Evolutionary conservation across 2,797 vertebrate genomes (phyloP), one percentile per base, ranked within the genome.

Genomic region (Argya squamiceps): DNA sequence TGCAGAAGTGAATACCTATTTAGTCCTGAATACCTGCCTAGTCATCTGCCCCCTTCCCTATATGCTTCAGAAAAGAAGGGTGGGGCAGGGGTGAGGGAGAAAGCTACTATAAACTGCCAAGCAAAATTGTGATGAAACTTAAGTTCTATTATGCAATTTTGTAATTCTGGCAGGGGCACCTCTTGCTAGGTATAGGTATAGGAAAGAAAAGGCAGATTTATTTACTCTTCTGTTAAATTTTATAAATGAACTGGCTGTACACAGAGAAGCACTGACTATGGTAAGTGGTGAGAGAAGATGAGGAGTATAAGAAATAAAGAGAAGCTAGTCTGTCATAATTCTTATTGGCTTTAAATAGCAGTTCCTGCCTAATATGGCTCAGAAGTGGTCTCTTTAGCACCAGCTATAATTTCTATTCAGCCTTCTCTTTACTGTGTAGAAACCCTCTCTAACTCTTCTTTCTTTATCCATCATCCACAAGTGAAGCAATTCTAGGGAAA

Each of bases 71-170:
- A 41, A 47, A 65, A 55, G 56, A 60, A 17, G n/a, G n/a, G 24
- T 8, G 15, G 10, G 17, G 15, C 2, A 17, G 4, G 4, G 6
- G 3, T 12, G 15, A 37, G 9, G 29, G 39, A 27, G 15, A 50
- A 44, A 36, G 5, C 24, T 78, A 12, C 24, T 44, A n/a, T 75
- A 58, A 91, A 53, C 17, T 55, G n/a, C 24, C 55, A n/a, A 89
- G 36, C 17, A 44, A 76, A 88, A 32, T 59, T 90, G 22, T 56
- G 86, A 59, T 14, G 65, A 49, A 77, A 14, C 60, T 78, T 84
- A 41, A 47, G 84, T 91, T 81, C 12, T 1, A 52, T 76, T 26
- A 14, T 76, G 37, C 49, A 74, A 23, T 90, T 89, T 71, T 91
- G 6, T 77, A 84, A 49, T 76, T 79, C 75, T 83, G 19, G 12